These are phyloP conservation scores for Synanthedon andrenaeformis DNA, from an alignment of 2,888 invertebrate species.

Conservation along the genomic window DNA sequence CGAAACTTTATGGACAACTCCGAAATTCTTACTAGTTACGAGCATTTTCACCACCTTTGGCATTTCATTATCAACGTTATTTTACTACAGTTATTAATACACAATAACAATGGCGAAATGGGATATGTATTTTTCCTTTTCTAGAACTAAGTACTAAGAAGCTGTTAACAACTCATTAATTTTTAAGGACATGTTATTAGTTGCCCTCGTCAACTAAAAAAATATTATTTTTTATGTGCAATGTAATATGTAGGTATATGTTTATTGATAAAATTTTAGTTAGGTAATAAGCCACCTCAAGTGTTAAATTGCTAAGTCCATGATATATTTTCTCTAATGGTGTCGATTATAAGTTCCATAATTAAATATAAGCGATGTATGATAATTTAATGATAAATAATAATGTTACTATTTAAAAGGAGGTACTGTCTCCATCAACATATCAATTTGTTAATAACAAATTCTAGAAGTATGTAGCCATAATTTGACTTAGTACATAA, in stretches of 20 bases:
- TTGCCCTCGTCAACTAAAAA: neutral
- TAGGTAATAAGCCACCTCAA: slow-evolving; percentile 50
- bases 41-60: slow-evolving; percentile 3
- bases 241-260: slow-evolving; percentile 37
- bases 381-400: slow-evolving; percentile 38
- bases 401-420: slow-evolving; percentile 49
- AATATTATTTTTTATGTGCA: slow-evolving; percentile 42
- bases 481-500: slow-evolving; percentile 54
- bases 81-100: neutral
- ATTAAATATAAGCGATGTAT: slow-evolving; percentile 39
- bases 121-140: no score
- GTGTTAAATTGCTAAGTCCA: slow-evolving; percentile 59
- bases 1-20: slow-evolving; percentile 11
- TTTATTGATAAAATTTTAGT: slow-evolving; percentile 42
- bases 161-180: no score
- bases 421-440: slow-evolving; percentile 65
- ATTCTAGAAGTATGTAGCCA: slow-evolving; percentile 55
- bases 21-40: neutral
- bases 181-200: neutral
- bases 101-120: no score
- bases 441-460: slow-evolving; percentile 69
- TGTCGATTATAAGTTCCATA: slow-evolving; percentile 34
- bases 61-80: slow-evolving; percentile 1
- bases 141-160: no score
- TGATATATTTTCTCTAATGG: slow-evolving; percentile 25